Conservation (phyloP, 2,888 invertebrate species). For the Synanthedon formicaeformis region DNA sequence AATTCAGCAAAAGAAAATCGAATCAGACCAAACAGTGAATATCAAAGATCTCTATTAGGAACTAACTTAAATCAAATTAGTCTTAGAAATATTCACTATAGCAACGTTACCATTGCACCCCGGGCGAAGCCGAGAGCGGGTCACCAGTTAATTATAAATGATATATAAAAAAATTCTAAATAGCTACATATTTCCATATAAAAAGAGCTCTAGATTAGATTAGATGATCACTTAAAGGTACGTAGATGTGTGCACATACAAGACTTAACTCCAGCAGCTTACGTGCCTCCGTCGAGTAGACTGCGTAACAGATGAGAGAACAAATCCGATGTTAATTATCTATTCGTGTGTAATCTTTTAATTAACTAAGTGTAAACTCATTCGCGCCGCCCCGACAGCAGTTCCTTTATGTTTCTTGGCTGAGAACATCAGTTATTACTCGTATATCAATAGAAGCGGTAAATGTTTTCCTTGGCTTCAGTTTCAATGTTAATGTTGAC, state of each 20-base stretch:
- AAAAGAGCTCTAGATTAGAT: too few species aligned
- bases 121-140: too few species aligned
- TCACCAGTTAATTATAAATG: too few species aligned
- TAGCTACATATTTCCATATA: too few species aligned
- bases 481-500: background rate
- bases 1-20: background rate
- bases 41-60: too few species aligned
- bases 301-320: conserved; percentile 46
- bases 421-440: conserved; percentile 2
- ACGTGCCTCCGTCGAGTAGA: conserved; percentile 17
- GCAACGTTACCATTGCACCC: too few species aligned
- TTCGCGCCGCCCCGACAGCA: conserved; percentile 30
- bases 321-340: conserved; percentile 58
- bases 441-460: background rate
- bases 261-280: conserved; percentile 23
- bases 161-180: too few species aligned
- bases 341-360: conserved; percentile 63
- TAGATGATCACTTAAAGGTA: too few species aligned
- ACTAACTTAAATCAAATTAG: too few species aligned
- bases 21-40: background rate
- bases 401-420: conserved; percentile 22
- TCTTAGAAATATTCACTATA: too few species aligned
- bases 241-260: background rate
- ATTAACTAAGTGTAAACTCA: conserved; percentile 58
- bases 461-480: background rate